A percentile compares a stretch with the other conserved stretches of the same genome.
Evolutionary conservation across 2,888 invertebrate genomes (phyloP).

Genomic region (Anodontia alba): DNA sequence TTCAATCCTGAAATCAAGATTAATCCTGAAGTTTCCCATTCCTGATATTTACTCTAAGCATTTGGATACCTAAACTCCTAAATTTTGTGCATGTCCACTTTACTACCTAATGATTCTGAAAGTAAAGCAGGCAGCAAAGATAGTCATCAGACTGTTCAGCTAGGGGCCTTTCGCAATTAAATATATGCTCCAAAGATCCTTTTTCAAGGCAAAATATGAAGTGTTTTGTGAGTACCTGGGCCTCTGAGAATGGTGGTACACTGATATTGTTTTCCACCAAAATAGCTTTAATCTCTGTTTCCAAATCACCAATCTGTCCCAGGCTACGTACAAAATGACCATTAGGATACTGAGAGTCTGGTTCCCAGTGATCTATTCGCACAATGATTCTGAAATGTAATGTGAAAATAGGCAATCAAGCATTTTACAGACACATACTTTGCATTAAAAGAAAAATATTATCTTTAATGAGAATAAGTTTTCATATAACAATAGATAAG

Average conservation of each 20-base stretch:
- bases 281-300: conserved; percentile 80
- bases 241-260: conserved; percentile 76
- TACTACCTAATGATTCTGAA: no score
- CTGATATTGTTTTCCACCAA: conserved; percentile 79
- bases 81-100: no score
- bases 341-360: conserved; percentile 81
- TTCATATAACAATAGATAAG: not conserved
- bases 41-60: no score
- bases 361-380: conserved; percentile 81
- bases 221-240: no score
- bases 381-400: conserved; percentile 74
- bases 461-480: not conserved
- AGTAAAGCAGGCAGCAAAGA: no score
- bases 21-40: no score
- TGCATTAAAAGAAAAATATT: not conserved
- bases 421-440: not conserved
- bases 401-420: not conserved
- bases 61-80: no score
- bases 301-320: conserved; percentile 80
- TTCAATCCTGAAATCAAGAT: no score
- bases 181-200: no score
- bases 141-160: no score
- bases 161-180: no score
- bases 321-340: conserved; percentile 81
- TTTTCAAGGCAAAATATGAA: no score